Conservation (phyloP, 2,797 vertebrate genomes). For the Mus minutoides region DNA sequence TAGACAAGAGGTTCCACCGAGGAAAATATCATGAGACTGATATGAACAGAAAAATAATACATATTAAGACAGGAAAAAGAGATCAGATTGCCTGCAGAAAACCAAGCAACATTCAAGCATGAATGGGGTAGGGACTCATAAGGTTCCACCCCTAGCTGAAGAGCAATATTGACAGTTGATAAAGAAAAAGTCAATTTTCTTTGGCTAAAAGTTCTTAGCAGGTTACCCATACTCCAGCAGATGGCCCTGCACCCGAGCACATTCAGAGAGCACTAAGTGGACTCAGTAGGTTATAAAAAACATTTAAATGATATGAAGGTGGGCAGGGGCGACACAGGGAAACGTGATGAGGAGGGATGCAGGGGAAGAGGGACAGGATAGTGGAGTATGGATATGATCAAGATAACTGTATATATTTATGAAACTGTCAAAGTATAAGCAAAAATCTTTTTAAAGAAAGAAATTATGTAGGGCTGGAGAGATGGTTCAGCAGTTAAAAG, state of each 20-base stretch:
- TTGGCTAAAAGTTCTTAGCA: neutral
- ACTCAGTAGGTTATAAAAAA: neutral
- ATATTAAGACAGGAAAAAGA: conserved; percentile 6
- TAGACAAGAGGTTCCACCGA: neutral
- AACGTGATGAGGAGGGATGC: neutral
- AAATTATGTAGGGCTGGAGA: neutral
- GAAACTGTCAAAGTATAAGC: neutral
- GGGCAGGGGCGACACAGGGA: neutral
- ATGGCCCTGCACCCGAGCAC: neutral
- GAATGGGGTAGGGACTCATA: neutral
- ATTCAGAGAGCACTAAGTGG: neutral
- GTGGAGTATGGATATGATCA: neutral
- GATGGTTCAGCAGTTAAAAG: neutral
- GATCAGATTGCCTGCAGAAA: neutral
- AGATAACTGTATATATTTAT: neutral
- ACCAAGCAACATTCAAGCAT: neutral
- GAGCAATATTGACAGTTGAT: neutral
- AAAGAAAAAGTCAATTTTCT: neutral
- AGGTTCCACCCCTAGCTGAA: neutral
- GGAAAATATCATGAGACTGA: neutral
- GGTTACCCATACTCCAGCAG: neutral
- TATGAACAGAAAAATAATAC: neutral
- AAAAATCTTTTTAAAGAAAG: neutral
- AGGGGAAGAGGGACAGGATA: neutral
- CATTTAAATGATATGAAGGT: neutral